Percentiles rank a stretch among this genome's conserved stretches.
These are phyloP conservation scores for Pituophis catenifer DNA, from an alignment of 2,113 vertebrate species.

Conservation along the genomic window DNA sequence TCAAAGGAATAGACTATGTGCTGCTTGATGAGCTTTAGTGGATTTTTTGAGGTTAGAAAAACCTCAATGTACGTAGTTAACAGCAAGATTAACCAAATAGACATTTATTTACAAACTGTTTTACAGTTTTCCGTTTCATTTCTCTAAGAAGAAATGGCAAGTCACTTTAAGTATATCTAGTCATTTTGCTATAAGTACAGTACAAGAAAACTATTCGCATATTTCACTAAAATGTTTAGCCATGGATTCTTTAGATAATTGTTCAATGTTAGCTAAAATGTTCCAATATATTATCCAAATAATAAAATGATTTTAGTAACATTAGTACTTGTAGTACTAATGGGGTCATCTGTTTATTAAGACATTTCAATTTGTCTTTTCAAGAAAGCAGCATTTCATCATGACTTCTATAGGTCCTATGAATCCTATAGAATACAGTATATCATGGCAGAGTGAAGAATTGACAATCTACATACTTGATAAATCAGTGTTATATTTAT, in stretches of 20 bases:
- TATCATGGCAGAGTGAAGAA: background rate
- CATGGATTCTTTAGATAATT: background rate
- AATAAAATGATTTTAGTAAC: conserved; percentile 20
- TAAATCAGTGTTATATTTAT: background rate
- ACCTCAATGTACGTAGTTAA: background rate
- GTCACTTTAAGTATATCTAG: background rate
- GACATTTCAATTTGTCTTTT: background rate
- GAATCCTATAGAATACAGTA: background rate
- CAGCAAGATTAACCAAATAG: background rate
- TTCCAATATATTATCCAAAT: conserved; percentile 16
- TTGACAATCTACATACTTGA: background rate
- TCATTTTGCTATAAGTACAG: background rate
- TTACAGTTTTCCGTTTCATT: background rate
- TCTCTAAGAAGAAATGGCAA: background rate
- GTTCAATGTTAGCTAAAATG: background rate
- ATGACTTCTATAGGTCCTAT: background rate
- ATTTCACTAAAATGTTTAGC: background rate
- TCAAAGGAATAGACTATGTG: background rate
- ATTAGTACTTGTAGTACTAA: background rate
- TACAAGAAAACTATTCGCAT: background rate
- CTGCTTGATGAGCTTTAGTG: background rate
- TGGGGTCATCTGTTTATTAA: conserved; percentile 2
- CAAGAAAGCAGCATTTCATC: background rate
- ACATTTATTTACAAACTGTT: background rate
- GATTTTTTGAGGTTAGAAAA: background rate